Percentiles rank a stretch among this genome's conserved stretches.
phyloP scores from a whole-genome alignment of 2,797 vertebrate species.

The Pyrocephalus nanus region DNA sequence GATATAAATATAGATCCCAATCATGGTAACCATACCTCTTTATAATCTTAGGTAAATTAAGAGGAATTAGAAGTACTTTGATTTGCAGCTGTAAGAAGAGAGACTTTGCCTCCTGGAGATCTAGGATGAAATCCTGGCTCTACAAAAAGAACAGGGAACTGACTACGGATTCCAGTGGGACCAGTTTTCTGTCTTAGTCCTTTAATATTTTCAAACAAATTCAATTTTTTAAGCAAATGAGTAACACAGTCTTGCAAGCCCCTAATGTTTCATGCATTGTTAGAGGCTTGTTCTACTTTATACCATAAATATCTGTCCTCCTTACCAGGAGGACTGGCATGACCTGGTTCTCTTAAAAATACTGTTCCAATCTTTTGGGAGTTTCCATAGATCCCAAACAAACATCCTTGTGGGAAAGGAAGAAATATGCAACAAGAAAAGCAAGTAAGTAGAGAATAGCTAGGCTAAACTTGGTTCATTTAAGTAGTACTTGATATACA shows the following conservation, averaged over 20 bases:
- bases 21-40: background rate
- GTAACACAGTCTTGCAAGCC: background rate
- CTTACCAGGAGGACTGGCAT: constrained; percentile 75
- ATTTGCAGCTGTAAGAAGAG: constrained; percentile 1
- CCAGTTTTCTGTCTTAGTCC: constrained; percentile 7
- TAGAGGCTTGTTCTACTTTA: background rate
- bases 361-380: constrained; percentile 73
- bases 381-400: constrained; percentile 37
- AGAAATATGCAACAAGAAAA: background rate
- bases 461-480: background rate
- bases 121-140: background rate
- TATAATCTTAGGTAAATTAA: background rate
- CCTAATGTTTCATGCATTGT: background rate
- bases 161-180: background rate
- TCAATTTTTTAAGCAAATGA: constrained; percentile 13
- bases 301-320: background rate
- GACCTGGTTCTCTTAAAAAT: constrained; percentile 76
- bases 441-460: background rate
- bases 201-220: constrained; percentile 13
- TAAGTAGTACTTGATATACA: background rate
- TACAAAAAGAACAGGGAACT: background rate
- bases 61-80: background rate
- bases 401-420: background rate
- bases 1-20: background rate
- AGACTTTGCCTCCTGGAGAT: constrained; percentile 2